Percentiles rank a stretch among this genome's conserved stretches.
Conservation (phyloP, 2,113 vertebrate species). For the Notothenia rossii region DNA sequence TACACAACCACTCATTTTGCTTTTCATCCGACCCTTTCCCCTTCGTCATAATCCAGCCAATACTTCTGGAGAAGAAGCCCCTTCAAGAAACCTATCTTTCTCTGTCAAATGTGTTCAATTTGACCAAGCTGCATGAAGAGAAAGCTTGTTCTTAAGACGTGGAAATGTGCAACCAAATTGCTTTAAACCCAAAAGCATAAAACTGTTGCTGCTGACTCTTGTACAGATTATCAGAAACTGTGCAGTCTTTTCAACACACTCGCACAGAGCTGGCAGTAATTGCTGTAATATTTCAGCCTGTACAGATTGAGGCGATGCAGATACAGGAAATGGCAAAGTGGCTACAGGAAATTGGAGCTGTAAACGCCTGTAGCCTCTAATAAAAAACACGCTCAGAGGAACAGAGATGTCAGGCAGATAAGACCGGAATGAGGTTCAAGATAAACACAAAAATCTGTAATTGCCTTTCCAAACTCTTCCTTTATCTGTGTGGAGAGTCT, state of each 20-base stretch:
- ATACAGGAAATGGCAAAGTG: constrained; percentile 18
- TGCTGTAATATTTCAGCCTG: constrained; percentile 63
- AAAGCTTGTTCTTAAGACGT: constrained; percentile 26
- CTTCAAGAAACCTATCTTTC: constrained; percentile 7
- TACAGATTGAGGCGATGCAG: constrained; percentile 41
- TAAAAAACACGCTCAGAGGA: constrained; percentile 48
- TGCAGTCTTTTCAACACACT: constrained; percentile 35
- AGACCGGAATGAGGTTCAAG: constrained; percentile 28
- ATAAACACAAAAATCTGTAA: constrained; percentile 45
- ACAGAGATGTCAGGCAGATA: constrained; percentile 43
- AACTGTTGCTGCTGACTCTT: constrained; percentile 60
- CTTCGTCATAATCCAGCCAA: constrained; percentile 28
- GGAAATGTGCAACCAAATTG: constrained; percentile 46
- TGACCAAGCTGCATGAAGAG: constrained; percentile 7
- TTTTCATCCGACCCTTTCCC: constrained; percentile 29
- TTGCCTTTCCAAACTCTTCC: constrained; percentile 44
- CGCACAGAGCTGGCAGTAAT: constrained; percentile 41
- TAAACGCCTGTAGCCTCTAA: constrained; percentile 42
- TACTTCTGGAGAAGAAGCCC: constrained; percentile 9
- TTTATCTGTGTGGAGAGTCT: constrained; percentile 33
- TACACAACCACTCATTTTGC: constrained; percentile 32
- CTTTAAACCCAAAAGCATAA: constrained; percentile 25
- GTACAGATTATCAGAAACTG: constrained; percentile 46
- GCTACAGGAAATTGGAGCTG: constrained; percentile 41
- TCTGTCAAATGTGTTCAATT: constrained; percentile 13